A percentile compares a stretch with the other conserved stretches of the same genome.
These are phyloP conservation scores for Microplitis mediator DNA, from an alignment of 1,140 invertebrate genomes.

Conservation along the genomic window DNA sequence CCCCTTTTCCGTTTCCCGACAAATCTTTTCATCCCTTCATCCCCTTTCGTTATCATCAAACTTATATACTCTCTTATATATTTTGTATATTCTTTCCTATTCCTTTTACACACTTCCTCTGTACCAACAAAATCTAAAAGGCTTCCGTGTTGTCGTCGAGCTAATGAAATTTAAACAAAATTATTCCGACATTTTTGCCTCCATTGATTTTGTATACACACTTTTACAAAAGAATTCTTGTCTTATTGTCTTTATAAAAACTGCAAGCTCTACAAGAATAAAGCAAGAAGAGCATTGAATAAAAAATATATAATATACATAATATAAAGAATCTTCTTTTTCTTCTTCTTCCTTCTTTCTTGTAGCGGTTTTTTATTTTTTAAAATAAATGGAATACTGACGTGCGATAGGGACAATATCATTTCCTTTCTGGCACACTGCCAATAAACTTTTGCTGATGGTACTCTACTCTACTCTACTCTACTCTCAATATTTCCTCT, in stretches of 20 bases:
- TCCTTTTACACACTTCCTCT: background rate
- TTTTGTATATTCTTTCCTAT: too few species aligned
- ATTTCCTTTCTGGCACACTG: slow-evolving; percentile 33
- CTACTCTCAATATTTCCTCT: too few species aligned
- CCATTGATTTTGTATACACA: slow-evolving; percentile 30
- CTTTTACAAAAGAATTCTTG: background rate
- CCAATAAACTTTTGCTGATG: slow-evolving; percentile 33
- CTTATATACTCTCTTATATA: too few species aligned
- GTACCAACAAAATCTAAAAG: background rate
- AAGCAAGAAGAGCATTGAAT: background rate
- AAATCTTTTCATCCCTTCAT: too few species aligned
- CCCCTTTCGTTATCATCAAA: too few species aligned
- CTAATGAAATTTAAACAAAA: background rate
- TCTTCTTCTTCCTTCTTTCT: too few species aligned
- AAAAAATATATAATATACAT: background rate
- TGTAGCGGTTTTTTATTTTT: too few species aligned
- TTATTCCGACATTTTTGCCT: background rate
- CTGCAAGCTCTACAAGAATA: too few species aligned
- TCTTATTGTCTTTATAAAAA: too few species aligned
- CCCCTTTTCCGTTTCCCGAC: too few species aligned
- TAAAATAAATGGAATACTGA: background rate
- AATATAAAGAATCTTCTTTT: too few species aligned
- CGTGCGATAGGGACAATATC: slow-evolving; percentile 28
- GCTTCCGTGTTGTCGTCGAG: background rate
- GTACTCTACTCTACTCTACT: background rate